Base-by-base conservation (phyloP, 2,113 vertebrate genomes). In the Pristiophorus japonicus region DNA sequence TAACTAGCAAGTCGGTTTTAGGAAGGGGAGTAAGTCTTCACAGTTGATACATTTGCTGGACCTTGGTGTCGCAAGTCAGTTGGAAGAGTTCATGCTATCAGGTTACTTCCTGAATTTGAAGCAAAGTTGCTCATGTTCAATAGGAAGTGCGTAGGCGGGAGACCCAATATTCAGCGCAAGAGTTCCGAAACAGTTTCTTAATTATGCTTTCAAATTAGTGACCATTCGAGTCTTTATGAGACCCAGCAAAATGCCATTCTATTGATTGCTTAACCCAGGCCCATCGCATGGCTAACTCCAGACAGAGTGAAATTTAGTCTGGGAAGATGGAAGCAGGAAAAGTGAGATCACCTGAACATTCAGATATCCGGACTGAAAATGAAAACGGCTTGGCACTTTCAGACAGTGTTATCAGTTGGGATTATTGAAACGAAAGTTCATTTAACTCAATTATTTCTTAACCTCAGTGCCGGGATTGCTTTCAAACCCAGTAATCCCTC, bases 271-370 rank as follows among this genome's bases (percentile, higher is more conserved):
- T 95, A 95, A 70, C 62, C 51, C 95, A 59, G n/a, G 87, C 66
- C 95, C 62, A 95, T 75, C 75, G 30, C 51, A 55, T 0, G 75
- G 24, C 27, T 45, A 22, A 87, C 12, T 91, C 66, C 55, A 62
- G 95, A 96, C 51, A 70, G 16, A 70, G 91, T 95, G 96, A 96
- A 96, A 95, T 96, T 34, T 95, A 96, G 95, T 96, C 93, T 14
- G 47, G 47, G 30, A 67, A 95, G 95, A 96, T 94, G 66, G 38
- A 51, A 47, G 51, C 34, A 6, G 24, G 20, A 70, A 67, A 45
- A 94, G 63, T 94, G 66, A 94, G 93, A 30, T 70, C 93, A 95
- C 95, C 95, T 96, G 73, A 78, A 10, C 96, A 96, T 95, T 95
- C 96, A 95, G 62, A 27, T 90, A 94, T 95, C 95, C 45, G 75